These are phyloP conservation scores for Myotis daubentonii DNA, from an alignment of 2,797 vertebrate species.

Conservation along the genomic window DNA sequence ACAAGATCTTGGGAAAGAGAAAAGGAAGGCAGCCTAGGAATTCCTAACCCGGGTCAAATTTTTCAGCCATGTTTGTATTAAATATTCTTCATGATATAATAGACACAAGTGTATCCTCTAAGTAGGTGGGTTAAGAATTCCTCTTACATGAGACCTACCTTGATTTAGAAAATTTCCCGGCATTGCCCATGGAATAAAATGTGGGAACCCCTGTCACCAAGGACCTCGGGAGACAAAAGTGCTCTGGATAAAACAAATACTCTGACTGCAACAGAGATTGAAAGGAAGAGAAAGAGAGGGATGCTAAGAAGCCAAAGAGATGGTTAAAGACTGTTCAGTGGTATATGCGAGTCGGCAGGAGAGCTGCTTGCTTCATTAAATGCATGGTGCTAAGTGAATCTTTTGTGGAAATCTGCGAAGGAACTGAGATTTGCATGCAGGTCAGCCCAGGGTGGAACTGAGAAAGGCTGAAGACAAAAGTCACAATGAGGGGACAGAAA, in stretches of 20 bases:
- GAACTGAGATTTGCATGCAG: neutral
- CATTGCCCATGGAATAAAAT: neutral
- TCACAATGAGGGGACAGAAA: neutral
- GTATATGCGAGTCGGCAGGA: neutral
- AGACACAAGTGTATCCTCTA: neutral
- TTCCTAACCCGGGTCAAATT: slow-evolving; percentile 36
- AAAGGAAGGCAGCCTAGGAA: slow-evolving; percentile 18
- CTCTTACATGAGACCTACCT: neutral
- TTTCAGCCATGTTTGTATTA: slow-evolving; percentile 20
- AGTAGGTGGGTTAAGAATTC: slow-evolving; percentile 10
- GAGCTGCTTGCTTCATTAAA: neutral
- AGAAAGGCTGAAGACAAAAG: neutral
- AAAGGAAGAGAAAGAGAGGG: neutral
- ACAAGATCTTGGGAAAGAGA: slow-evolving; percentile 28
- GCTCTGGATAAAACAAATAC: neutral
- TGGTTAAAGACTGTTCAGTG: neutral
- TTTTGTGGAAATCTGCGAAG: neutral
- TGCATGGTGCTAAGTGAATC: neutral
- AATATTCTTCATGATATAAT: slow-evolving; percentile 57
- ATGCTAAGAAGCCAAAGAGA: neutral
- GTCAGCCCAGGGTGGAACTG: neutral
- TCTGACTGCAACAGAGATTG: neutral
- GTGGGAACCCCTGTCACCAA: neutral
- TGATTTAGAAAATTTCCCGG: neutral
- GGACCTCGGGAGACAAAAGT: neutral